A percentile compares a stretch with the other conserved stretches of the same genome.
Evolutionary conservation across 2,888 invertebrate species (phyloP).

Genomic region (Drosophila stalkeri): DNA sequence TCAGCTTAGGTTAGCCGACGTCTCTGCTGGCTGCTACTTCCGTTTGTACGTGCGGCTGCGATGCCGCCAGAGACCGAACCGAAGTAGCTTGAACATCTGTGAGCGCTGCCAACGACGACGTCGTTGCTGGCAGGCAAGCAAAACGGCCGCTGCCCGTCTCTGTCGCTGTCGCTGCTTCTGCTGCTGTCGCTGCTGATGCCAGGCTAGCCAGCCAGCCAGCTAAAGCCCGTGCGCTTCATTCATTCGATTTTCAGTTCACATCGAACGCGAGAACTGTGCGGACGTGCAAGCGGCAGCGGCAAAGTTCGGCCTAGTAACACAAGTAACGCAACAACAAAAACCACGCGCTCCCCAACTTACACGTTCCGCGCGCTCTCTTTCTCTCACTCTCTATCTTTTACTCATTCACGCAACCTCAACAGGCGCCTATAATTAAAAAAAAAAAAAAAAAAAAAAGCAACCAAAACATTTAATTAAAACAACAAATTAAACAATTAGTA

Average conservation of each 20-base stretch:
- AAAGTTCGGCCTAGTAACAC: slow-evolving; percentile 55
- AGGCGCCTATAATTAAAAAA: slow-evolving; percentile 40
- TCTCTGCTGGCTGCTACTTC: slow-evolving; percentile 52
- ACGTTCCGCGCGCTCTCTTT: slow-evolving; percentile 51
- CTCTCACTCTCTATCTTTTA: slow-evolving; percentile 14
- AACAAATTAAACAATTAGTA: slow-evolving; percentile 34
- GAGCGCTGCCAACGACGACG: slow-evolving; percentile 46
- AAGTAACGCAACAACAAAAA: slow-evolving; percentile 44
- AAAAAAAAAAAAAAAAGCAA: background rate
- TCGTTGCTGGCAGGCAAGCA: slow-evolving; percentile 39
- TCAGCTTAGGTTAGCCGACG: slow-evolving; percentile 50
- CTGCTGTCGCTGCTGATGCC: slow-evolving; percentile 20
- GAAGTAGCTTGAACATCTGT: slow-evolving; percentile 66
- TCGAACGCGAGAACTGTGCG: slow-evolving; percentile 85
- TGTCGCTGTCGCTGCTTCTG: slow-evolving; percentile 3
- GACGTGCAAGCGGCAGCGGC: slow-evolving; percentile 77
- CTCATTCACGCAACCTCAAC: slow-evolving; percentile 41
- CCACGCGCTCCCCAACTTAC: slow-evolving; percentile 54
- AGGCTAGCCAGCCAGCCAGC: slow-evolving; percentile 20
- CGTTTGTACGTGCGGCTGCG: slow-evolving; percentile 50
- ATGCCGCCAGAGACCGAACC: slow-evolving; percentile 42
- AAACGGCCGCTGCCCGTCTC: slow-evolving; percentile 40
- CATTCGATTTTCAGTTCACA: slow-evolving; percentile 83
- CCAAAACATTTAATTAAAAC: background rate
- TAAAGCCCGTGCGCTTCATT: slow-evolving; percentile 60